Percentiles rank a stretch among this genome's conserved stretches.
Evolutionary conservation across 2,888 invertebrate genomes (phyloP).

Genomic region (Thera britannica): DNA sequence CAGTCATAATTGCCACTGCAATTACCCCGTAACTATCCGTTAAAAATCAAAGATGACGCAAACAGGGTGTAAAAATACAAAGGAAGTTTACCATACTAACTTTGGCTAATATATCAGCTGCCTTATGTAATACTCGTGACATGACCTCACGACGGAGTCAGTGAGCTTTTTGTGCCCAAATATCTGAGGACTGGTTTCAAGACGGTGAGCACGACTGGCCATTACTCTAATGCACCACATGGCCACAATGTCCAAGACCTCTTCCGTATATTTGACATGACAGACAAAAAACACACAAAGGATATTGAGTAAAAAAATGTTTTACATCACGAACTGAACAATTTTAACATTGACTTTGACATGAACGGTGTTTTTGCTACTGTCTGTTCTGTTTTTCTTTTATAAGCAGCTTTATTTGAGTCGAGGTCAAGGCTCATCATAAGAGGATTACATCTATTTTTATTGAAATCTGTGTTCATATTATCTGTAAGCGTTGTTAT

Average conservation of each 20-base stretch:
- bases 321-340: background rate
- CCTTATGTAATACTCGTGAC: constrained; percentile 50
- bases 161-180: constrained; percentile 41
- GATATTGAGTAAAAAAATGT: background rate
- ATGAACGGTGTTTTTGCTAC: background rate
- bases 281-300: constrained; percentile 26
- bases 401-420: background rate
- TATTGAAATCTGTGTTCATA: background rate
- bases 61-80: background rate
- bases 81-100: constrained; percentile 63
- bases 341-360: constrained; percentile 1
- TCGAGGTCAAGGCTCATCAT: background rate
- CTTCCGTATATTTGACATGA: constrained; percentile 40
- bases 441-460: background rate
- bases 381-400: background rate
- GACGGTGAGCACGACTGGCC: constrained; percentile 37
- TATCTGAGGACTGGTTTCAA: constrained; percentile 35
- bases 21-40: background rate
- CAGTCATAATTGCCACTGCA: constrained; percentile 10
- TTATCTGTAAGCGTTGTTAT: too few relatives aligned
- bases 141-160: constrained; percentile 49
- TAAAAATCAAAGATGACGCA: background rate
- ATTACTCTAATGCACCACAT: constrained; percentile 37
- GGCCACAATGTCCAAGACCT: constrained; percentile 31
- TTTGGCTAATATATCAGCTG: constrained; percentile 57